phyloP scores from a whole-genome alignment of 37 sponge, comb jelly and placozoan genomes.

The Mnemiopsis leidyi region DNA sequence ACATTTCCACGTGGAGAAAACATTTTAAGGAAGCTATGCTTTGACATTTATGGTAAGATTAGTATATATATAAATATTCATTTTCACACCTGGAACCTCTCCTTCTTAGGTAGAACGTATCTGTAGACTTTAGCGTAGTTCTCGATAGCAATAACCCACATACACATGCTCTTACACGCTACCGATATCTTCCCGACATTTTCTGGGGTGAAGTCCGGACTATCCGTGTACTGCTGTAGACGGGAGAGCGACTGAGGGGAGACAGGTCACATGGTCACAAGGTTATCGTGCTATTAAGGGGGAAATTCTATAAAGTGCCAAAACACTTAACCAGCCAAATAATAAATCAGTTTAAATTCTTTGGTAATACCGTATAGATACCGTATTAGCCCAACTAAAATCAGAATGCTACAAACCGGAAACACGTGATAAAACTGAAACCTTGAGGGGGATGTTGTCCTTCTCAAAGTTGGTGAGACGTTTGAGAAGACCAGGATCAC shows the following conservation, averaged over 20 bases:
- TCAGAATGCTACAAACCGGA: no score
- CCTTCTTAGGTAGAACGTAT: conserved; percentile 60
- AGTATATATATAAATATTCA: no score
- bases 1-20: no score
- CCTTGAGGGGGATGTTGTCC: conserved; percentile 70
- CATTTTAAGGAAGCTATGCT: no score
- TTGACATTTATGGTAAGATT: no score
- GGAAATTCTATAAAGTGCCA: no score
- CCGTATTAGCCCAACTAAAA: no score
- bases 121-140: conserved; percentile 71
- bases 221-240: conserved; percentile 69
- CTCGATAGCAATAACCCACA: conserved; percentile 80
- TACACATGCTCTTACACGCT: conserved; percentile 80
- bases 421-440: background rate
- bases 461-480: conserved; percentile 69
- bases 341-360: no score
- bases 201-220: conserved; percentile 71
- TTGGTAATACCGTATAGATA: no score
- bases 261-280: no score
- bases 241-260: conserved; percentile 65
- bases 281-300: no score
- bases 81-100: conserved; percentile 49
- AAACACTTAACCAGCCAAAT: no score
- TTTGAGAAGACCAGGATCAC: conserved; percentile 68
- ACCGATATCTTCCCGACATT: conserved; percentile 72